Conservation (phyloP, 2,797 vertebrate genomes). For the Pogoniulus pusillus region DNA sequence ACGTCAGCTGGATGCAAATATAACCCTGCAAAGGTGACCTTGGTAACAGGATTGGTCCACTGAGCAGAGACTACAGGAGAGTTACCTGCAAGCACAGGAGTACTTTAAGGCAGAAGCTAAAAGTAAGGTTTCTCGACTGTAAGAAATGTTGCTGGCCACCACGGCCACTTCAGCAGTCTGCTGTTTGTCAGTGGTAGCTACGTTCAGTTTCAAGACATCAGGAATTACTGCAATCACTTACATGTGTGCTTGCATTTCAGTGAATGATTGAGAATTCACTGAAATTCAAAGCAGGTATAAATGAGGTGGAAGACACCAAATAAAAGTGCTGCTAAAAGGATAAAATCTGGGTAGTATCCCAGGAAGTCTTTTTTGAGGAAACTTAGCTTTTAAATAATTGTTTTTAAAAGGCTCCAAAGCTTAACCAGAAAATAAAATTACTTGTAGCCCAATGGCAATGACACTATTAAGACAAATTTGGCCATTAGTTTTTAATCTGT, state of each 20-base stretch:
- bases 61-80: slow-evolving; percentile 26
- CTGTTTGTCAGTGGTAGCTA: not conserved
- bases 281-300: not conserved
- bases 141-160: not conserved
- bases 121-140: not conserved
- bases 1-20: slow-evolving; percentile 82
- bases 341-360: not conserved
- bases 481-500: not conserved
- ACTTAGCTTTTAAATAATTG: not conserved
- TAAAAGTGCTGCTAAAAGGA: not conserved
- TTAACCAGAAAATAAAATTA: not conserved
- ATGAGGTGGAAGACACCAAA: not conserved
- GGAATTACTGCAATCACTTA: not conserved
- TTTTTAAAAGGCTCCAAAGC: not conserved
- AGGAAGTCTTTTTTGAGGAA: not conserved
- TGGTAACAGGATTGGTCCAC: slow-evolving; percentile 39
- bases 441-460: not conserved
- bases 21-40: slow-evolving; percentile 80
- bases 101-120: not conserved
- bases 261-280: not conserved
- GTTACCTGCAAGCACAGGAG: slow-evolving; percentile 31
- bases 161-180: not conserved
- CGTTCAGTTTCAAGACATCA: not conserved
- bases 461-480: not conserved
- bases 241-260: not conserved